A percentile compares a stretch with the other conserved stretches of the same genome.
Evolutionary conservation across 2,797 vertebrate species (phyloP).

Genomic region (Orestias chungarensis): DNA sequence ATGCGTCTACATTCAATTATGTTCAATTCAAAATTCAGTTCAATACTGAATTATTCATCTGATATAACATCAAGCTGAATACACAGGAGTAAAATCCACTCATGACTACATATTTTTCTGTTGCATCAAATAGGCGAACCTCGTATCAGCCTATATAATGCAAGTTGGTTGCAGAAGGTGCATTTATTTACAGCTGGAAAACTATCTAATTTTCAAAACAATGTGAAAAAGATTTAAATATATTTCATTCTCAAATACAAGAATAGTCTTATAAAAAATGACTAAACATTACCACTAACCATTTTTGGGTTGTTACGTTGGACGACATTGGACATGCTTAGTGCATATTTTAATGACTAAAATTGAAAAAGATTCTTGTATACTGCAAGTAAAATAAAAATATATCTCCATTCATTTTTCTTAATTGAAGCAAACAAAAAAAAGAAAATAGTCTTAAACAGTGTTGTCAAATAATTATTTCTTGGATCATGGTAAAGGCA

Average conservation of each 20-base stretch:
- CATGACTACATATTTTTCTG: neutral
- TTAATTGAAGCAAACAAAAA: neutral
- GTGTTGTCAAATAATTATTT: neutral
- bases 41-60: neutral
- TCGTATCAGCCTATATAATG: neutral
- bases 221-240: neutral
- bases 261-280: neutral
- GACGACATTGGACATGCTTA: neutral
- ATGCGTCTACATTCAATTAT: too few species aligned
- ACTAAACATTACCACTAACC: neutral
- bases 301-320: neutral
- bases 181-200: neutral
- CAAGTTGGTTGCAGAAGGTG: neutral
- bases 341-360: neutral
- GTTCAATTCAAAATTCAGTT: too few species aligned
- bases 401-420: too few species aligned
- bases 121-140: neutral
- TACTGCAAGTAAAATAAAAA: neutral
- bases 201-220: neutral
- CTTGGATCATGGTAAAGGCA: too few species aligned
- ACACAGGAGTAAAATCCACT: neutral
- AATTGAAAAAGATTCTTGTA: neutral
- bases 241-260: neutral
- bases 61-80: neutral
- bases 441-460: neutral